Evolutionary conservation across 2,113 vertebrate species (phyloP), one percentile per base, ranked within the genome.

Genomic region (Strix aluco): DNA sequence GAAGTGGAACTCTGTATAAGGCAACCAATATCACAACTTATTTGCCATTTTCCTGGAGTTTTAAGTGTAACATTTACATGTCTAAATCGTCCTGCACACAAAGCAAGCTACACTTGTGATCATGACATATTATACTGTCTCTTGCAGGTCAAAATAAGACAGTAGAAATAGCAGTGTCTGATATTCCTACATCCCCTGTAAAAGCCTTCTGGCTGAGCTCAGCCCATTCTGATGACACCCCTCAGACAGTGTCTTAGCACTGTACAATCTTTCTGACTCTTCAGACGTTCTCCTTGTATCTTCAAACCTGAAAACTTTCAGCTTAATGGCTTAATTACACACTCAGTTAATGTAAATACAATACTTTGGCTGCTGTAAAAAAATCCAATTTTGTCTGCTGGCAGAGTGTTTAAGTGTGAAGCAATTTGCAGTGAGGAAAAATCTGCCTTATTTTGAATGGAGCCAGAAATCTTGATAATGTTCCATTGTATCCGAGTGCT

Each of bases 291-390:
- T 95, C 58, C 36, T 95, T 91, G 42, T 38, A n/a, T 5, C 10
- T 42, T 94, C 55, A 86, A 89, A 58, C 80, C 61, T 8, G 2
- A 86, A 97, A 97, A 83, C 34, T 66, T 97, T 91, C 65, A 91
- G 69, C 65, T 96, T 97, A 96, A 97, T 96, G 80, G 55, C 71
- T 97, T 97, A 96, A 97, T 97, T 97, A 97, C 22, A 38, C 78
- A 88, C 89, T 97, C 86, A 95, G 89, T 94, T 96, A 96, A 97
- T 86, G 38, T 91, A 98, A 98, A 98, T 97, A 97, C 79, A 94
- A 93, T 97, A 89, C 81, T 97, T 96, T 55, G 81, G 61, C 63
- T 92, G 88, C 77, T 66, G 81, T 88, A 69, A 88, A 92, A 92
- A 95, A 94, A 92, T 86, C 83, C 88, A 94, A 78, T 96, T 97